phyloP scores from a whole-genome alignment of 2,797 vertebrate species.

The Threskiornis aethiopicus region DNA sequence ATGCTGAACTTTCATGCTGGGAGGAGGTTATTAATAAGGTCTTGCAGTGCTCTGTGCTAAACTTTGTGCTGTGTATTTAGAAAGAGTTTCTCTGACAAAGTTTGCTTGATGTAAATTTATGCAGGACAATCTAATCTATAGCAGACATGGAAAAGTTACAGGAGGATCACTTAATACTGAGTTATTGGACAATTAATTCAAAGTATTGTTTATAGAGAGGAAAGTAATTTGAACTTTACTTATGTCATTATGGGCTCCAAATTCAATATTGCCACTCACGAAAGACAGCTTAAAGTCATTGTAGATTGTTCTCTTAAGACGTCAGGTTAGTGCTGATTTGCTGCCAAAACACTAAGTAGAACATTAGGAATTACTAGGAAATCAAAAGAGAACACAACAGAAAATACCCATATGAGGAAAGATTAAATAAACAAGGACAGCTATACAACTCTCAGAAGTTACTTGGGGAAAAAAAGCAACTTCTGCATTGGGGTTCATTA shows the following conservation, averaged over 20 bases:
- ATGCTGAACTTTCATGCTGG: background rate
- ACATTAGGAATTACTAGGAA: slow-evolving; percentile 3
- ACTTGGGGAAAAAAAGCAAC: background rate
- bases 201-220: slow-evolving; percentile 35
- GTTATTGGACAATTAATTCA: slow-evolving; percentile 39
- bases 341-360: slow-evolving; percentile 36
- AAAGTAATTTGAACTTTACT: slow-evolving; percentile 39
- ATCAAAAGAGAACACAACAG: background rate
- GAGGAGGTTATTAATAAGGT: background rate
- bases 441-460: background rate
- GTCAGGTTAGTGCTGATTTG: slow-evolving; percentile 37
- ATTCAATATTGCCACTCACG: slow-evolving; percentile 8
- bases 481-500: background rate
- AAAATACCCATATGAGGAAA: background rate
- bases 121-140: slow-evolving; percentile 10
- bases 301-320: slow-evolving; percentile 28
- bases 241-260: background rate
- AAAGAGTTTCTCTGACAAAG: background rate
- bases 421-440: background rate
- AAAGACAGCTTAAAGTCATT: slow-evolving; percentile 18
- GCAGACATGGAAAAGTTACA: background rate
- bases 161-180: slow-evolving; percentile 22
- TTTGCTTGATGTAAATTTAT: slow-evolving; percentile 15
- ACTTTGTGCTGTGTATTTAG: background rate
- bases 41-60: background rate